Evolutionary conservation across 1,140 invertebrate species (phyloP).

Genomic region (Stegodyphus dumicola): DNA sequence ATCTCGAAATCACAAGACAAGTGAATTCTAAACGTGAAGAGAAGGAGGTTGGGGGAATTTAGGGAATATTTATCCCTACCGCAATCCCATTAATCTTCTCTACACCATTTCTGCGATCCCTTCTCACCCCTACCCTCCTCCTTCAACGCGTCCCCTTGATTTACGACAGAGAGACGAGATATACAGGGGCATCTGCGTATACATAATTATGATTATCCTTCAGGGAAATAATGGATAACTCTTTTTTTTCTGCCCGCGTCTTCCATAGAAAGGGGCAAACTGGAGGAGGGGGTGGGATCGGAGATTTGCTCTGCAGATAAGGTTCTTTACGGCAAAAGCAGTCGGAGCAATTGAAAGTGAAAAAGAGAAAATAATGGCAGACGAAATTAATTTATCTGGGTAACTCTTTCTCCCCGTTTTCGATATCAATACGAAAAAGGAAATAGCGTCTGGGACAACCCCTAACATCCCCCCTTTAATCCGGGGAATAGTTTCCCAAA

Average conservation of each 20-base stretch:
- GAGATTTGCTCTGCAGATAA: slow-evolving; percentile 12
- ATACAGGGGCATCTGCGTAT: slow-evolving; percentile 16
- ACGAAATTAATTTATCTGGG: slow-evolving; percentile 40
- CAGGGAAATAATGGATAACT: slow-evolving; percentile 28
- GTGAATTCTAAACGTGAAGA: not conserved
- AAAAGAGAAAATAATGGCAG: not conserved
- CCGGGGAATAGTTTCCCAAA: too few species aligned
- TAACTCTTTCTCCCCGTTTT: too few species aligned
- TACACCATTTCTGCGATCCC: not conserved
- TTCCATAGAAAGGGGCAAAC: not conserved
- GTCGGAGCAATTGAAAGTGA: slow-evolving; percentile 16
- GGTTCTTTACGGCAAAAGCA: not conserved
- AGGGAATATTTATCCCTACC: slow-evolving; percentile 24
- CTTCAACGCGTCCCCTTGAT: slow-evolving; percentile 18
- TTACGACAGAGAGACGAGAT: slow-evolving; percentile 15
- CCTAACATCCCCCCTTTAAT: too few species aligned
- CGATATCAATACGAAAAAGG: too few species aligned
- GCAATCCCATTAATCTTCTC: slow-evolving; percentile 21
- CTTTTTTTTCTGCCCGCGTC: not conserved
- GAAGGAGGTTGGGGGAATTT: not conserved
- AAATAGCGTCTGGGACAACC: too few species aligned
- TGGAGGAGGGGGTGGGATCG: not conserved
- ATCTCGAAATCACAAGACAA: slow-evolving; percentile 26
- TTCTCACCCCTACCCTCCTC: not conserved
- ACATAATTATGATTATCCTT: slow-evolving; percentile 55